Evolutionary conservation across 2,113 vertebrate genomes (phyloP), one percentile per base, ranked within the genome.

Genomic region (Chitala chitala): DNA sequence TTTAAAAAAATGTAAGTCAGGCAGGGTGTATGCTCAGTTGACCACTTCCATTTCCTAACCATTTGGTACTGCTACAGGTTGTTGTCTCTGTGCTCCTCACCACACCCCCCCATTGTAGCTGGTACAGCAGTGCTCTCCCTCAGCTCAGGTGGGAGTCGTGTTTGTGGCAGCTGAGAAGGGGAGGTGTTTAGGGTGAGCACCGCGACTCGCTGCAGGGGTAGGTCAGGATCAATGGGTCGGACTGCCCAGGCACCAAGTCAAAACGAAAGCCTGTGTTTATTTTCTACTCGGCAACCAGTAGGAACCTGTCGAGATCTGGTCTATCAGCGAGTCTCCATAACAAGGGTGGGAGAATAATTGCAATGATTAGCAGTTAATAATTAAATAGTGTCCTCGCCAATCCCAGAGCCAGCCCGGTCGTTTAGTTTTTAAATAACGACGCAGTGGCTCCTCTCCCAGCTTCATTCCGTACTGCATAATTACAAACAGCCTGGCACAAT

Each of bases 331-430:
- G 64, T 38, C 58, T 29, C 59, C 48, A 51, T 33, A 15, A 22
- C 58, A 65, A 44, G 33, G 78, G 38, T 42, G 17, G 53, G 44
- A 51, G 61, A 76, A 58, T 80, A 79, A 78, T 78, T 79, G 48
- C 31, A 44, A 71, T 83, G 78, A 84, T 83, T 81, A 82, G 63
- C 22, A 22, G 44, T 87, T 76, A 83, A 84, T 84, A 83, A 84
- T 84, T 77, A 80, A 84, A 77, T 58, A 80, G 77, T 75, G 33
- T 8, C 46, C 50, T 74, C 48, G 22, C 73, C 38, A 46, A 71
- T 78, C 40, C 64, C 61, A 65, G 59, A 78, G 31, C 46, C 26
- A 13, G 31, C 55, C 50, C 42, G 72, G 73, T 65, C 58, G 63
- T 56, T 61, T 61, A 26, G n/a, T 63, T 74, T 59, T 71, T 75